Conservation (phyloP, 1,140 invertebrate species). For the Ditylenchus dipsaci region DNA sequence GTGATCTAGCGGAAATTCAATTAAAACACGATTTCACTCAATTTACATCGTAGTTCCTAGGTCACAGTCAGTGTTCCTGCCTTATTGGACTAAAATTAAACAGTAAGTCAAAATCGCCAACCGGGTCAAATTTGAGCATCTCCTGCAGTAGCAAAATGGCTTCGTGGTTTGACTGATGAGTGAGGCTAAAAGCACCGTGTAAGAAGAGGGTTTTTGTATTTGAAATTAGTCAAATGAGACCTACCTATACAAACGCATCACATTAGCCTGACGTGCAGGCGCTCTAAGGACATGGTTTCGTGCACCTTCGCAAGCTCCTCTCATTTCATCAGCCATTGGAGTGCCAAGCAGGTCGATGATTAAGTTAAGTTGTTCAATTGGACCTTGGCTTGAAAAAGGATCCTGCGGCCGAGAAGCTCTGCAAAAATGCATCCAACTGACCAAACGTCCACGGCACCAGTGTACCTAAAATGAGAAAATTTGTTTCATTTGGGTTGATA, state of each 20-base stretch:
- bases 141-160: conserved; percentile 93
- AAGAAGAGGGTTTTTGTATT: background rate
- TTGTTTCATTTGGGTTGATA: no score
- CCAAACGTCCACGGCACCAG: conserved; percentile 90
- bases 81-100: no score
- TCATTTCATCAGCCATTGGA: conserved; percentile 86
- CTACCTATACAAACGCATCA: conserved; percentile 31
- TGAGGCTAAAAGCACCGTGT: conserved; percentile 5
- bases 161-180: conserved; percentile 71
- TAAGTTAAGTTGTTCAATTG: conserved; percentile 89
- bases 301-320: conserved; percentile 89
- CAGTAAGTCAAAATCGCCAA: conserved; percentile 59
- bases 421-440: conserved; percentile 98
- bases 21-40: no score
- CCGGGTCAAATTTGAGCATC: conserved; percentile 96
- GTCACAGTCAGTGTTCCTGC: no score
- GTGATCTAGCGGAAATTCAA: no score
- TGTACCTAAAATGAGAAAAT: conserved; percentile 47
- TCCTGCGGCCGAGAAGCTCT: conserved; percentile 84
- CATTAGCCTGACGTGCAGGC: conserved; percentile 70
- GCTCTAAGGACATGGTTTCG: conserved; percentile 83
- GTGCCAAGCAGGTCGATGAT: conserved; percentile 95
- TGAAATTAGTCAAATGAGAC: background rate
- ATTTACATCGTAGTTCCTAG: no score
- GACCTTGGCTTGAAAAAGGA: conserved; percentile 94